A percentile compares a stretch with the other conserved stretches of the same genome.
Evolutionary conservation across 2,888 invertebrate genomes (phyloP).

Genomic region (Disparrhopalites patrizii): DNA sequence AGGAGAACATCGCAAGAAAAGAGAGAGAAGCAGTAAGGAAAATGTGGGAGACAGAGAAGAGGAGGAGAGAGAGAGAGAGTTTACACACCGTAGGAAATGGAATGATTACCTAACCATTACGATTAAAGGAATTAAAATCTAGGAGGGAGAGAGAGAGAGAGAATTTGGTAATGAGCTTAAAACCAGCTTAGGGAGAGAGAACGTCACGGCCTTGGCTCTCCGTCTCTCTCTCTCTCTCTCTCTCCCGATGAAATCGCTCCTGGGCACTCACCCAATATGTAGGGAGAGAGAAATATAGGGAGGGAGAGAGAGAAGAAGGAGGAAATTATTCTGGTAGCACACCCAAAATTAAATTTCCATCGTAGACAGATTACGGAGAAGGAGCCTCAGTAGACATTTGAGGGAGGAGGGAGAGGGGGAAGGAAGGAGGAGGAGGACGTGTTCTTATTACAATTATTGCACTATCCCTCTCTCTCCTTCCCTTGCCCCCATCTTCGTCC

Average conservation of each 20-base stretch:
- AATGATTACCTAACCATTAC: not conserved
- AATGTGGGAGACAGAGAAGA: not conserved
- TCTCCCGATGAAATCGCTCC: no score
- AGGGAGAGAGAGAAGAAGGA: no score
- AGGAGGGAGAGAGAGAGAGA: not conserved
- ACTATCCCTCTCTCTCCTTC: no score
- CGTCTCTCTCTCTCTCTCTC: not conserved
- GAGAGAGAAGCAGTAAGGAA: no score
- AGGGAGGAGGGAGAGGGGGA: not conserved
- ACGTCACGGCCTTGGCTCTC: not conserved
- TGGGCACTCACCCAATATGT: not conserved
- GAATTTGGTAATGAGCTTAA: slow-evolving; percentile 1
- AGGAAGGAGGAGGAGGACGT: not conserved
- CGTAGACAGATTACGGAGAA: slow-evolving; percentile 26
- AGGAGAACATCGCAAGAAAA: no score
- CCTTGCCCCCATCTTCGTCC: no score
- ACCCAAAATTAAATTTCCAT: slow-evolving; percentile 40
- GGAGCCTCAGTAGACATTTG: not conserved
- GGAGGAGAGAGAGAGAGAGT: not conserved
- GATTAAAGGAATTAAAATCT: not conserved
- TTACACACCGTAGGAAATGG: not conserved
- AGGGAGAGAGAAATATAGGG: slow-evolving; percentile 9
- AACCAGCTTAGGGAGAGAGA: not conserved
- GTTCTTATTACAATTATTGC: no score
- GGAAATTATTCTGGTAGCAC: slow-evolving; percentile 39